Percentiles rank a stretch among this genome's conserved stretches.
These are phyloP conservation scores for Eustalomyia histrio DNA, from an alignment of 2,888 invertebrate species.

Conservation along the genomic window DNA sequence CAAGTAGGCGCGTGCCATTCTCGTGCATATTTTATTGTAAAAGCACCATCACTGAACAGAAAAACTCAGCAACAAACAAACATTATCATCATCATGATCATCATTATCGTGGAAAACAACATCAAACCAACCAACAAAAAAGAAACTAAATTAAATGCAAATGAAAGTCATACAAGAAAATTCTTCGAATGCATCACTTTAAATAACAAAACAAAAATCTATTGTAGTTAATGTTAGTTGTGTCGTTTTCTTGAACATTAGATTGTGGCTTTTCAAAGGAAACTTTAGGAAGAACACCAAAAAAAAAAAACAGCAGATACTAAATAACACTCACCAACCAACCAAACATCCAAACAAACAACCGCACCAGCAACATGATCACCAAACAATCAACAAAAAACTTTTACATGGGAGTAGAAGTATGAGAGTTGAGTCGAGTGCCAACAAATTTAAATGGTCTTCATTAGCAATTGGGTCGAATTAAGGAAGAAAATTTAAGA, in stretches of 20 bases:
- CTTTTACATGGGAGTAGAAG: constrained; percentile 14
- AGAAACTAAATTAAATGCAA: constrained; percentile 76
- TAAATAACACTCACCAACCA: constrained; percentile 64
- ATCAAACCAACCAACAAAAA: constrained; percentile 33
- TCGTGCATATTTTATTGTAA: constrained; percentile 69
- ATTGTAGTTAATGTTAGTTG: constrained; percentile 46
- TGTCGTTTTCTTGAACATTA: constrained; percentile 26
- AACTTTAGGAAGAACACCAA: neutral
- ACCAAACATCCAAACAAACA: too few species aligned
- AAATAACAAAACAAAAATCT: constrained; percentile 24
- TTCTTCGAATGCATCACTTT: constrained; percentile 76
- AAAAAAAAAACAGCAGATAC: constrained; percentile 69
- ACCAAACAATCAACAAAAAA: constrained; percentile 48
- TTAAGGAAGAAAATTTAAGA: constrained; percentile 51
- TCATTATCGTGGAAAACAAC: constrained; percentile 49
- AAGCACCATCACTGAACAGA: constrained; percentile 13
- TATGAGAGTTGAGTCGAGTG: constrained; percentile 10
- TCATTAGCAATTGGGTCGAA: constrained; percentile 67
- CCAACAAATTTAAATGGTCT: constrained; percentile 64
- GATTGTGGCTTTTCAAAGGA: constrained; percentile 9
- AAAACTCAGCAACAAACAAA: constrained; percentile 54
- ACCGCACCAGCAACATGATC: constrained; percentile 26
- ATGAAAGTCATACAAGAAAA: constrained; percentile 74
- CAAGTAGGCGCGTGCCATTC: constrained; percentile 77
- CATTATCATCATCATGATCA: constrained; percentile 67